A percentile compares a stretch with the other conserved stretches of the same genome.
phyloP scores from a whole-genome alignment of 2,797 vertebrate genomes.

The Myripristis murdjan region DNA sequence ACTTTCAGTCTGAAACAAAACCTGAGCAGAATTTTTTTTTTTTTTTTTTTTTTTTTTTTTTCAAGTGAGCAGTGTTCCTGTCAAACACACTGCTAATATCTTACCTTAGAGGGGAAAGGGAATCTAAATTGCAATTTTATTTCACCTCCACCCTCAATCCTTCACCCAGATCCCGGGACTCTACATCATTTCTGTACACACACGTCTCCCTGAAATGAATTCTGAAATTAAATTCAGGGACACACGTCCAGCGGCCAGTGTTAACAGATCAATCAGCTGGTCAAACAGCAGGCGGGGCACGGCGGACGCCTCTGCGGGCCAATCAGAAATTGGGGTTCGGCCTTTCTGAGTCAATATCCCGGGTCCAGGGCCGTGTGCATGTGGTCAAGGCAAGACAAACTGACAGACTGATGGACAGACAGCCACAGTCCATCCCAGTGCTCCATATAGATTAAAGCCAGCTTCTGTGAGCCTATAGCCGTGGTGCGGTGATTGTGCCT shows the following conservation, averaged over 20 bases:
- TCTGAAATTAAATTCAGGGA: conserved; percentile 86
- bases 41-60: no score
- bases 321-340: conserved; percentile 65
- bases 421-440: conserved; percentile 75
- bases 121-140: conserved; percentile 68
- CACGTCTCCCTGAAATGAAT: conserved; percentile 80
- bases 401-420: conserved; percentile 78
- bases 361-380: conserved; percentile 57
- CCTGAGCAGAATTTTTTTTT: not conserved
- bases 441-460: conserved; percentile 79
- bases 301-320: conserved; percentile 63
- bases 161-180: conserved; percentile 66
- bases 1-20: conserved; percentile 27
- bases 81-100: conserved; percentile 43
- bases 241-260: conserved; percentile 78
- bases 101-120: conserved; percentile 3
- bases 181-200: conserved; percentile 80
- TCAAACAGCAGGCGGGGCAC: conserved; percentile 78
- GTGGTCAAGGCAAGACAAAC: conserved; percentile 67
- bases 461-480: conserved; percentile 78
- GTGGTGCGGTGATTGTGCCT: conserved; percentile 84
- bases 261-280: conserved; percentile 86
- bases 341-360: conserved; percentile 68
- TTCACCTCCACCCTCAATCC: conserved; percentile 55
- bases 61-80: conserved; percentile 13